phyloP scores from a whole-genome alignment of 2,888 invertebrate genomes.

The Drosophila ezoana region DNA sequence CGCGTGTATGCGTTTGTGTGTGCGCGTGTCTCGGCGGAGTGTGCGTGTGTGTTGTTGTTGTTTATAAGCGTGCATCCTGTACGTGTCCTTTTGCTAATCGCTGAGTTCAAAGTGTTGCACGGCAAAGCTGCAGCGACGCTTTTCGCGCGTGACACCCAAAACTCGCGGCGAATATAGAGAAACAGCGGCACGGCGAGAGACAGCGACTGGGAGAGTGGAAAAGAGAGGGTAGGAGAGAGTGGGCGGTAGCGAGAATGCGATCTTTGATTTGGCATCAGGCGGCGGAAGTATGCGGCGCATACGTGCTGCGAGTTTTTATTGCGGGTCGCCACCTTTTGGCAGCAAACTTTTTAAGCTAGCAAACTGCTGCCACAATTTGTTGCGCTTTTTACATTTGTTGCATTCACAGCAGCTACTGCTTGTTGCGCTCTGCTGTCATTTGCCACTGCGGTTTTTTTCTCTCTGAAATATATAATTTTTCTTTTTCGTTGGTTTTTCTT shows the following conservation, averaged over 20 bases:
- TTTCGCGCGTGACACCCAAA: conserved; percentile 60
- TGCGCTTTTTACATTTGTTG: conserved; percentile 4
- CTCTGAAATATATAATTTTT: conserved; percentile 9
- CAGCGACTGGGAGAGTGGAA: background rate
- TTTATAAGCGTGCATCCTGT: conserved; percentile 33
- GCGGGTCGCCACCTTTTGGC: conserved; percentile 11
- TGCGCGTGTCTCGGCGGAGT: conserved; percentile 5
- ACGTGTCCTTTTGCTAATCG: conserved; percentile 80
- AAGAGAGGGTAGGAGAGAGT: background rate
- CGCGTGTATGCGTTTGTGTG: conserved; percentile 5
- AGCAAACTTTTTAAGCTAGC: conserved; percentile 8
- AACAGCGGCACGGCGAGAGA: background rate
- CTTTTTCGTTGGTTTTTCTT: background rate
- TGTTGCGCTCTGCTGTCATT: conserved; percentile 2
- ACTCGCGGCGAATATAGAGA: conserved; percentile 4
- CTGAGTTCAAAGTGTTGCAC: conserved; percentile 60
- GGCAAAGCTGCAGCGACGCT: conserved; percentile 49
- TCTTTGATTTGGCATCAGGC: conserved; percentile 40
- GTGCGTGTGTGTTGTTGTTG: conserved; percentile 8
- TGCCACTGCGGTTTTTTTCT: conserved; percentile 9
- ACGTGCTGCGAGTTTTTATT: conserved; percentile 33
- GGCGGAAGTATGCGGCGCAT: conserved; percentile 18
- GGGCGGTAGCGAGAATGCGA: conserved; percentile 1
- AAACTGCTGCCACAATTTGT: conserved; percentile 12
- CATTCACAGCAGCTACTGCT: conserved; percentile 14